Conservation (phyloP, 2,797 vertebrate species). For the Cheirogaleus major region DNA sequence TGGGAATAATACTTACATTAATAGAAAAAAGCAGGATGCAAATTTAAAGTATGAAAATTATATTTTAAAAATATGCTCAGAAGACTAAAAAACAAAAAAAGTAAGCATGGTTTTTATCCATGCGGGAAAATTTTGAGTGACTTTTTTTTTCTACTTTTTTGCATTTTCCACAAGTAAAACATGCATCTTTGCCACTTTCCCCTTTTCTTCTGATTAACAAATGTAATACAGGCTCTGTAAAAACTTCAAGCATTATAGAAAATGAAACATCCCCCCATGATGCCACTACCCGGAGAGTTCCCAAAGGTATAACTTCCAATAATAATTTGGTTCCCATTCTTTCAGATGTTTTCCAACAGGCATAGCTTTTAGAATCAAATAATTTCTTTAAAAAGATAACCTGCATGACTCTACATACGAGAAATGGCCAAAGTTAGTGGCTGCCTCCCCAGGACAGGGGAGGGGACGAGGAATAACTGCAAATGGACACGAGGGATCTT, state of each 20-base stretch:
- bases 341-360: neutral
- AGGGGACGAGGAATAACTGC: neutral
- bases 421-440: neutral
- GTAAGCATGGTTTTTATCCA: neutral
- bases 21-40: neutral
- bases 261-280: neutral
- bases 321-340: neutral
- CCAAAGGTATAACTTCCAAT: neutral
- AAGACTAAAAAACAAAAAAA: neutral
- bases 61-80: neutral
- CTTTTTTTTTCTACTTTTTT: neutral
- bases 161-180: neutral
- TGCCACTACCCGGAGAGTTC: neutral
- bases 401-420: fast-evolving
- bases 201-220: neutral
- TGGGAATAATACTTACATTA: neutral
- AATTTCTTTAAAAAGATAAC: neutral
- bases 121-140: neutral
- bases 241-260: neutral
- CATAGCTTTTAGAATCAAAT: neutral
- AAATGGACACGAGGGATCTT: neutral
- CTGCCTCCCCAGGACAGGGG: neutral
- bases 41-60: neutral
- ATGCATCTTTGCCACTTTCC: too few species aligned
- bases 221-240: neutral